Conservation (phyloP, 2,797 vertebrate genomes). For the Spinus olivaceus region DNA sequence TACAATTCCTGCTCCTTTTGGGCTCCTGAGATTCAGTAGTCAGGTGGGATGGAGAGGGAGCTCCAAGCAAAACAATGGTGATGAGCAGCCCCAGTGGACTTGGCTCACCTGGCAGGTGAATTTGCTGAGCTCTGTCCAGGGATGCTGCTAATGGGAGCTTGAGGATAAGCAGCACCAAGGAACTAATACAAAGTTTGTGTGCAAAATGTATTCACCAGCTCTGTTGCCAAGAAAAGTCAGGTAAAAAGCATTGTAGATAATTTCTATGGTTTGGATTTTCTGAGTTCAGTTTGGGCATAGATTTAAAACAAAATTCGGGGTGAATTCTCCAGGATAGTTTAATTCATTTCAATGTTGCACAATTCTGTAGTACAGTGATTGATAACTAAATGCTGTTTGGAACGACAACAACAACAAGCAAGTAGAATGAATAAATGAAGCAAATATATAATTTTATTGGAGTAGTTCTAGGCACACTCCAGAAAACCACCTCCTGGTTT, state of each 20-base stretch:
- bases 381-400: background rate
- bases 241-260: background rate
- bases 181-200: background rate
- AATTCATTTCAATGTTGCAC: background rate
- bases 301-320: background rate
- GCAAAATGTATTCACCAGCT: background rate
- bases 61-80: background rate
- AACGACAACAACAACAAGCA: background rate
- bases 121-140: background rate
- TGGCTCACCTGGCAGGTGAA: background rate
- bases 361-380: background rate
- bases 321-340: background rate
- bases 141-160: background rate
- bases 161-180: background rate
- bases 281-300: background rate
- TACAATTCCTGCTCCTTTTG: background rate
- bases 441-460: background rate
- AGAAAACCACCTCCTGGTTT: background rate
- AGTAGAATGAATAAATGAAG: background rate
- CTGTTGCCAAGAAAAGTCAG: background rate
- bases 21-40: background rate
- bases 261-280: background rate
- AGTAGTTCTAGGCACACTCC: background rate
- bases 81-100: background rate
- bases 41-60: background rate